Evolutionary conservation across 2,113 vertebrate genomes (phyloP).

Genomic region (Hiodon alosoides): DNA sequence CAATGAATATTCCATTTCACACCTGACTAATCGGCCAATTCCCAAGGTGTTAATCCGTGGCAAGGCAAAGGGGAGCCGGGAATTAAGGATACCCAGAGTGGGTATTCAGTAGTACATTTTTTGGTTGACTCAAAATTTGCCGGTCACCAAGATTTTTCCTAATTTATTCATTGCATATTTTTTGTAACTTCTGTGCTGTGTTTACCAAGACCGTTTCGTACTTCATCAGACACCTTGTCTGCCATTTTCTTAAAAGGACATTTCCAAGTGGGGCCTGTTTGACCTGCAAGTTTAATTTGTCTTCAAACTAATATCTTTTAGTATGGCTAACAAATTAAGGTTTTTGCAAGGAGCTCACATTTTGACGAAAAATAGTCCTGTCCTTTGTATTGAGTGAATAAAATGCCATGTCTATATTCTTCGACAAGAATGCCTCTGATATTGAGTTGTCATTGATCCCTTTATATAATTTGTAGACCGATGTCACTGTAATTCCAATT

Average conservation of each 20-base stretch:
- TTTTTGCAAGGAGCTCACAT: neutral
- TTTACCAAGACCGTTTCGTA: neutral
- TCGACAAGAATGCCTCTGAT: neutral
- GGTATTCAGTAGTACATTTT: too few relatives aligned
- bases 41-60: too few relatives aligned
- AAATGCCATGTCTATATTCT: conserved; percentile 3
- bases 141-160: too few relatives aligned
- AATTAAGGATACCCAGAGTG: too few relatives aligned
- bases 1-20: too few relatives aligned
- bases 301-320: neutral
- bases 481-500: neutral
- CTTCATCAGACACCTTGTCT: neutral
- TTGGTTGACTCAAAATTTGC: too few relatives aligned
- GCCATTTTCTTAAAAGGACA: neutral
- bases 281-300: neutral
- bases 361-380: neutral
- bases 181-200: conserved; percentile 8
- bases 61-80: too few relatives aligned
- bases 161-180: neutral
- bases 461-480: neutral
- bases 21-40: too few relatives aligned
- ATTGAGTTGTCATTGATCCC: neutral
- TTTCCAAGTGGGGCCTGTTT: neutral
- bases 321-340: neutral
- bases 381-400: conserved; percentile 17